Evolutionary conservation across 2,888 invertebrate genomes (phyloP).

Genomic region (Lamellibrachia columna): DNA sequence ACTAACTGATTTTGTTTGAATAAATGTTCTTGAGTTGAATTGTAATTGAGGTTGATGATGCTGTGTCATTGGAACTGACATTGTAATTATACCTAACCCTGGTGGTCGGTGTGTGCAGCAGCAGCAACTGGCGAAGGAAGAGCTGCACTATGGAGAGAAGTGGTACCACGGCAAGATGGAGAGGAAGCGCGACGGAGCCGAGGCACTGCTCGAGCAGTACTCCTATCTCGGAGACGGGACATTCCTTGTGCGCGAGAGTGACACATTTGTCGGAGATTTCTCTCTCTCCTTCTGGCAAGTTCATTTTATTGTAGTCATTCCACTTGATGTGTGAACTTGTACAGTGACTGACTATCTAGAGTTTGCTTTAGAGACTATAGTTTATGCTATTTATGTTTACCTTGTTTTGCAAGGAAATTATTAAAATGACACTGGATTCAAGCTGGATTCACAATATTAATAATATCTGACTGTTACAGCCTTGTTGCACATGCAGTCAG

Average conservation of each 20-base stretch:
- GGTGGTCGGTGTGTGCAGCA: neutral
- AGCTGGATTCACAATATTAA: no score
- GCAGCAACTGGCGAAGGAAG: slow-evolving; percentile 77
- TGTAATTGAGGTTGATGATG: neutral
- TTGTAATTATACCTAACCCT: neutral
- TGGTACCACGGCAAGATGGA: slow-evolving; percentile 90
- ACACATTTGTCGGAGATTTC: slow-evolving; percentile 95
- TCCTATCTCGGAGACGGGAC: slow-evolving; percentile 89
- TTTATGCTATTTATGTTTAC: no score
- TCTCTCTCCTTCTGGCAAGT: slow-evolving; percentile 88
- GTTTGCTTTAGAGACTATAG: no score
- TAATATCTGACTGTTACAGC: no score
- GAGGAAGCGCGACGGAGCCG: slow-evolving; percentile 75
- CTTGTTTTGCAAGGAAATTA: no score
- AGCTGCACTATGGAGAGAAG: slow-evolving; percentile 72
- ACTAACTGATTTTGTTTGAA: no score
- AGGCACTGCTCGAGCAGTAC: slow-evolving; percentile 76
- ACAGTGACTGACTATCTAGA: no score
- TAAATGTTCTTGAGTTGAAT: no score
- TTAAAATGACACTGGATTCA: no score
- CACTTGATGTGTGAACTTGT: neutral
- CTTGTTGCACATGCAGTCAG: no score
- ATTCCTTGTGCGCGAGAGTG: slow-evolving; percentile 90
- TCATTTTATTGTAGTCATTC: neutral
- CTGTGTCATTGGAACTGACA: neutral